phyloP scores from a whole-genome alignment of 2,888 invertebrate genomes.

The Yponomeuta cagnagella region DNA sequence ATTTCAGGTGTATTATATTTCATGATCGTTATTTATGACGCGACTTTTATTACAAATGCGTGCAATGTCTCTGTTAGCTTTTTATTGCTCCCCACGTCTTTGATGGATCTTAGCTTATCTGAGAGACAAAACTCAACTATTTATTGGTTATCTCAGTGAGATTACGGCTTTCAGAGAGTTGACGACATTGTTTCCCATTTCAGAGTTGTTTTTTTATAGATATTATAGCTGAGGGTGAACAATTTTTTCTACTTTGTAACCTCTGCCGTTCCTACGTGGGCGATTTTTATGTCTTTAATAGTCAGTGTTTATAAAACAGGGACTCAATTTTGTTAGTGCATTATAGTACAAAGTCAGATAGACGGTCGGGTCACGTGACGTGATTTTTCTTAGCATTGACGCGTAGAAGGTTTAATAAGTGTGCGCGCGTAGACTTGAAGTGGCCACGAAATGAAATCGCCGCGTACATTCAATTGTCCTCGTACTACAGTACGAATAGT shows the following conservation, averaged over 20 bases:
- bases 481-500: too few species aligned
- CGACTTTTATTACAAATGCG: slow-evolving; percentile 75
- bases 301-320: too few species aligned
- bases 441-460: too few species aligned
- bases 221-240: not conserved
- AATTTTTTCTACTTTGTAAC: not conserved
- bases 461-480: too few species aligned
- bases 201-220: slow-evolving; percentile 25
- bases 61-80: slow-evolving; percentile 74
- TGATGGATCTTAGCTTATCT: slow-evolving; percentile 62
- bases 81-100: slow-evolving; percentile 68
- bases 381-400: too few species aligned
- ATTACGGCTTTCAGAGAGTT: slow-evolving; percentile 23
- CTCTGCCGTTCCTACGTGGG: too few species aligned
- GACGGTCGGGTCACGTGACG: too few species aligned
- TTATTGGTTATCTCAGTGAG: slow-evolving; percentile 47
- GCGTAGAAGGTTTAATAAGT: too few species aligned
- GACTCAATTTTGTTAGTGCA: too few species aligned
- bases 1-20: slow-evolving; percentile 77
- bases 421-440: too few species aligned
- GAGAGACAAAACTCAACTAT: slow-evolving; percentile 54
- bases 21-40: slow-evolving; percentile 75
- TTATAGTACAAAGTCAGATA: too few species aligned
- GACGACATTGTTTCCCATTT: slow-evolving; percentile 19
- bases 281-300: too few species aligned